phyloP scores from a whole-genome alignment of 2,888 invertebrate species.

The Sinopyrophorus schimmeli region DNA sequence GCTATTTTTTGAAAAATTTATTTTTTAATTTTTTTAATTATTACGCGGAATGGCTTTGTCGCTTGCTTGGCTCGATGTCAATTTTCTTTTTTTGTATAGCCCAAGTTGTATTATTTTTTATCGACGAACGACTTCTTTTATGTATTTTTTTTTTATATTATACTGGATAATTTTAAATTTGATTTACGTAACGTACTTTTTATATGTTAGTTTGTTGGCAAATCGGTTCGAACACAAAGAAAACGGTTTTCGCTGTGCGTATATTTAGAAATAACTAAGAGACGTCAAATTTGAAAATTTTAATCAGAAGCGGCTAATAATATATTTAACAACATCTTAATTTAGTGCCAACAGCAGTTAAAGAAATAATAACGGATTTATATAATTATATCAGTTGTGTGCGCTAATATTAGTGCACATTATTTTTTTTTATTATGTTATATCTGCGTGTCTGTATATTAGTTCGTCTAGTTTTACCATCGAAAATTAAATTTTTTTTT shows the following conservation, averaged over 20 bases:
- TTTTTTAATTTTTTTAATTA: slow-evolving; percentile 17
- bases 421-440: too few relatives aligned
- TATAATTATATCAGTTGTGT: not conserved
- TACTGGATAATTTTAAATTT: too few relatives aligned
- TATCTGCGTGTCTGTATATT: too few relatives aligned
- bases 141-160: slow-evolving; percentile 2
- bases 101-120: too few relatives aligned
- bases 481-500: too few relatives aligned
- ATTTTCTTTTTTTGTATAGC: not conserved
- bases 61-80: slow-evolving; percentile 22
- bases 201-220: slow-evolving; percentile 7
- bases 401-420: too few relatives aligned
- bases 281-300: slow-evolving; percentile 4
- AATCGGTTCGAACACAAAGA: slow-evolving; percentile 2
- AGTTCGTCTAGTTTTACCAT: too few relatives aligned
- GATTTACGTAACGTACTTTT: too few relatives aligned
- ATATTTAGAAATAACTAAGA: slow-evolving; percentile 1
- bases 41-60: slow-evolving; percentile 15
- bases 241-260: not conserved
- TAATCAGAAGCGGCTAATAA: slow-evolving; percentile 8
- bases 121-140: too few relatives aligned
- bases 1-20: not conserved
- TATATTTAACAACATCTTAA: slow-evolving; percentile 1
- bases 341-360: slow-evolving; percentile 3
- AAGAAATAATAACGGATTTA: slow-evolving; percentile 2